Evolutionary conservation across 2,113 vertebrate species (phyloP), one percentile per base, ranked within the genome.

Genomic region (Hystrix cristata): DNA sequence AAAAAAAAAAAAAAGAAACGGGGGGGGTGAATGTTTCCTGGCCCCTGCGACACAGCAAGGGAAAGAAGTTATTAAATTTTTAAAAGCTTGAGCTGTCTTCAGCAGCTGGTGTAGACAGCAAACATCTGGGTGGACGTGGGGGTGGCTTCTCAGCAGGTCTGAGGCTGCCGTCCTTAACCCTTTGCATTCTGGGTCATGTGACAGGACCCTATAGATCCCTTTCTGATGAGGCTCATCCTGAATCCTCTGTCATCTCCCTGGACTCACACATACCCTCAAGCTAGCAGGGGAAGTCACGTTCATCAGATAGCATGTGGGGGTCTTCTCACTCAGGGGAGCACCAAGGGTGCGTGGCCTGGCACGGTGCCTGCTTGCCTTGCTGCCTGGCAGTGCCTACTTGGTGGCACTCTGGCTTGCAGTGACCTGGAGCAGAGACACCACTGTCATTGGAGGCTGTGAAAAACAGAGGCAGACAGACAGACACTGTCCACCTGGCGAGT

Each of bases 321-420:
- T 3, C 31, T 69, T 57, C 23, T n/a, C 14, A 16, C 48, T 46
- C 51, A 55, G 23, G 34, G 69, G 34, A 34, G 48, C 43, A 29
- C 21, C 29, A n/a, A 14, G 0, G 1, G 8, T 48, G 8, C 19
- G 14, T 53, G 27, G 4, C 3, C 9, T 2, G 4, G 21, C 10
- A 13, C 43, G 29, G 2, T 19, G 48, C 64, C 57, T 18, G 14
- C 34, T 92, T 31, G 19, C 2, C 34, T 90, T 59, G 34, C 8
- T 83, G 25, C 18, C 46, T 7, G 7, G 11, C 15, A 6, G 16
- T 72, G 57, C 2, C 9, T n/a, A 19, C 6, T 10, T 83, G 11
- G 5, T 69, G 29, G 34, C 79, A 48, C 55, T 86, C 62, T 31
- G 60, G 43, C 84, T 65, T 89, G 43, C 31, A 83, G 43, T 67